Evolutionary conservation across 2,888 invertebrate species (phyloP), one percentile per base, ranked within the genome.

Genomic region (Nomada fucata): DNA sequence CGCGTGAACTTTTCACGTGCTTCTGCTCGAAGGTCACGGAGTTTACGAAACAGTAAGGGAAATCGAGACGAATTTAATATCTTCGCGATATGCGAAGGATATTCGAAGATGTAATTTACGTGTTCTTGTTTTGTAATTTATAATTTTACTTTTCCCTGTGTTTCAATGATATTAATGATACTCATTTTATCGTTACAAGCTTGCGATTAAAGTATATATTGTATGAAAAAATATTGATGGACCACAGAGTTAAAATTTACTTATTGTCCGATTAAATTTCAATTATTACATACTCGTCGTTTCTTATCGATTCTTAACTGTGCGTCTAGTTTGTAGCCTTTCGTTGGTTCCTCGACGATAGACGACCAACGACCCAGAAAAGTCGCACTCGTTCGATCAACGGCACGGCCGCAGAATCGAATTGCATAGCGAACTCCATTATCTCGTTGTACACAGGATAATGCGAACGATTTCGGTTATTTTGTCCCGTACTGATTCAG

Each of bases 391-490:
- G 59, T 52, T 52, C 59, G 65, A 77, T 73, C 18, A 15, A 52
- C 26, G 42, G 13, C 10, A 4, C 13, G 0, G 9, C 13, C 42
- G 4, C 52, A 59, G 36, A 60, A 77, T 77, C 73, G 44, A 53
- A 67, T 53, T 47, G 26, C 74, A 44, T 36, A 53, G 26, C 74
- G 59, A 65, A 75, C 57, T 50, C 63, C 78, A 68, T 78, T 63
- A 78, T 67, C 57, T 47, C 20, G 4, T 5, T 13, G 59, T 50
- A 55, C 60, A 26, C 10, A 26, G 29, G 50, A 70, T 84, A 73
- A 84, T 67, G 61, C 84, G 76, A 55, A 69, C 75, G 65, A 67
- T 84, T 59, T 61, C 47, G 74, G 9, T 20, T 64, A 47, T 76
- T 61, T 61, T 73, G 69, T 69, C 64, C 71, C 47, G 65, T 73